A percentile compares a stretch with the other conserved stretches of the same genome.
Evolutionary conservation across 2,888 invertebrate species (phyloP).

Genomic region (Syritta pipiens): DNA sequence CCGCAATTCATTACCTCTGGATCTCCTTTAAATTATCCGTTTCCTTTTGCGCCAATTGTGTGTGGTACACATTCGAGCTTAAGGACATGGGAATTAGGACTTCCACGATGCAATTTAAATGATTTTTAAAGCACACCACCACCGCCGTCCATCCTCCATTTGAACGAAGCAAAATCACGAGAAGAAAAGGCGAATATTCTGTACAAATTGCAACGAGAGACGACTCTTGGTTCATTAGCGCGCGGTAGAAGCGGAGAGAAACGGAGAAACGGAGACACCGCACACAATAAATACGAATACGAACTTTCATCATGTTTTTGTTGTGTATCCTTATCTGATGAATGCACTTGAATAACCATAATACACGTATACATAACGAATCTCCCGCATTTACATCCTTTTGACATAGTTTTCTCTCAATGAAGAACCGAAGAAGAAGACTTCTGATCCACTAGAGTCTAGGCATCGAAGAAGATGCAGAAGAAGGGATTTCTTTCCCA

Average conservation of each 20-base stretch:
- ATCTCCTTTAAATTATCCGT: no score
- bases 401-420: conserved; percentile 60
- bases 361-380: background rate
- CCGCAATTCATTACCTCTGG: no score
- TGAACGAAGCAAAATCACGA: no score
- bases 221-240: no score
- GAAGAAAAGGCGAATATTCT: no score
- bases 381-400: conserved; percentile 36
- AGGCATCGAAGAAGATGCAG: conserved; percentile 29
- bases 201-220: no score
- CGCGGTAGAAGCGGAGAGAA: no score
- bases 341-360: background rate
- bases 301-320: background rate
- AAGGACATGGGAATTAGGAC: conserved; percentile 1
- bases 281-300: no score
- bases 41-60: no score
- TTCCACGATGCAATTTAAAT: conserved; percentile 8
- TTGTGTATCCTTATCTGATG: background rate
- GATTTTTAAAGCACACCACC: conserved; percentile 2
- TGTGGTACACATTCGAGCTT: background rate
- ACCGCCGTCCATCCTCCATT: no score
- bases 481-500: conserved; percentile 14
- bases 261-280: no score
- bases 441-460: conserved; percentile 30
- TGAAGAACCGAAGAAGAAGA: conserved; percentile 12